Evolutionary conservation across 2,113 vertebrate species (phyloP), one percentile per base, ranked within the genome.

Genomic region (Catharus fuscescens): DNA sequence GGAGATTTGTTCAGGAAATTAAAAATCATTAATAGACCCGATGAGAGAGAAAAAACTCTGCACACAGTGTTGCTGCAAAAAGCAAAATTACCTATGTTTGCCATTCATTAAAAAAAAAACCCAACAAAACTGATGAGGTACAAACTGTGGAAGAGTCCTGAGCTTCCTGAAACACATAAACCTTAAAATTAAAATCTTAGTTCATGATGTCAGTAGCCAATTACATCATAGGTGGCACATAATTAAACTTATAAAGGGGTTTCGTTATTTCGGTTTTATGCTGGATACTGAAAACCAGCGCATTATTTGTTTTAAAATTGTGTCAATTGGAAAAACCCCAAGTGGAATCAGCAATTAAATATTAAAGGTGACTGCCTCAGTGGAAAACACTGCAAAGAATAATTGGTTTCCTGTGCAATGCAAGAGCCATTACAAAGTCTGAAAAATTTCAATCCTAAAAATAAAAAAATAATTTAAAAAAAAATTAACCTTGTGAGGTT

Each of bases 211-310:
- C 95, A 93, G 91, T 80, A 96, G 91, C 57, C 28, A 34, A 90
- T 95, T 80, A 96, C 93, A 92, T 80, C 90, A 95, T 77, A 79
- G 74, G 31, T 96, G 88, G 90, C 95, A 97, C 93, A 88, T 92
- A 96, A 95, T 98, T 98, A 96, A 98, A 97, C 78, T 96, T 87
- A 87, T 69, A 91, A 36, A 93, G 74, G 78, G 88, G 65, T 93
- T 97, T 61, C 67, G 36, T 82, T 92, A 87, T 89, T 96, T 92
- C 76, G 57, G 59, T 84, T 94, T 90, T 76, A 91, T 47, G n/a
- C 66, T n/a, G 71, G 94, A 95, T 80, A 40, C 59, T 32, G 78
- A 96, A 86, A 96, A 96, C 62, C 86, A 81, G 67, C 25, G 74
- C 92, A 89, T 94, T 96, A 95, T 97, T 97, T 91, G 87, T 88